Conservation (phyloP, 2,797 vertebrate genomes). For the Decapterus maruadsi region DNA sequence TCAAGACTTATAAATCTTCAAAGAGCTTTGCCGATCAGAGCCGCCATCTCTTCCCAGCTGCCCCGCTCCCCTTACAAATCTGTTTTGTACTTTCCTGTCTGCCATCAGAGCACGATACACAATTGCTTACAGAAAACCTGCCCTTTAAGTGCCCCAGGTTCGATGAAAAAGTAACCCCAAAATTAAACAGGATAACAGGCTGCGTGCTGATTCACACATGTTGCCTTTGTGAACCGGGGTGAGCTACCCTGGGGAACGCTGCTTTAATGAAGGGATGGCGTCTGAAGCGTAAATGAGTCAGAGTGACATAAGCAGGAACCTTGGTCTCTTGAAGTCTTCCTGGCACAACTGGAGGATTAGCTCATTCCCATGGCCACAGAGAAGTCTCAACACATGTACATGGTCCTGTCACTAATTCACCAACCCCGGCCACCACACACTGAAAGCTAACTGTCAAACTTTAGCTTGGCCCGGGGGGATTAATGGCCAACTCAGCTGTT, state of each 20-base stretch:
- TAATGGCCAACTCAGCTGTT: conserved; percentile 83
- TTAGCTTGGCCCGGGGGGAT: conserved; percentile 65
- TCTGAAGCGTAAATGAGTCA: conserved; percentile 82
- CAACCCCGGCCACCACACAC: conserved; percentile 33
- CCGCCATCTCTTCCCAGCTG: conserved; percentile 81
- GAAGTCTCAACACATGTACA: conserved; percentile 60
- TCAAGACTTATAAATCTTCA: conserved; percentile 94
- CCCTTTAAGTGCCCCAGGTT: conserved; percentile 18
- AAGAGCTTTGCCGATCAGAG: conserved; percentile 84
- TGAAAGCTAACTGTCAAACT: conserved; percentile 65
- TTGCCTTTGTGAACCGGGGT: conserved; percentile 66
- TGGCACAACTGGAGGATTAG: conserved; percentile 70
- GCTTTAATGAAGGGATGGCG: conserved; percentile 66
- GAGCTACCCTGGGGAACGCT: conserved; percentile 52
- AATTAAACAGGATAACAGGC: conserved; percentile 65
- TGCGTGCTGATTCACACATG: conserved; percentile 65
- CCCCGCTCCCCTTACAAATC: conserved; percentile 79
- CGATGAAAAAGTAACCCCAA: conserved; percentile 40
- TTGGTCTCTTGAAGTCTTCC: conserved; percentile 75
- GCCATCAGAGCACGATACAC: conserved; percentile 39
- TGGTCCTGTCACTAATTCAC: conserved; percentile 71
- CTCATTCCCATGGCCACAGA: conserved; percentile 63
- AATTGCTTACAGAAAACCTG: conserved; percentile 52
- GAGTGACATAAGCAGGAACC: conserved; percentile 80
- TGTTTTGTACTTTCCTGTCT: conserved; percentile 69